A percentile compares a stretch with the other conserved stretches of the same genome.
Evolutionary conservation across 2,888 invertebrate species (phyloP).

Genomic region (Torymus texanus): DNA sequence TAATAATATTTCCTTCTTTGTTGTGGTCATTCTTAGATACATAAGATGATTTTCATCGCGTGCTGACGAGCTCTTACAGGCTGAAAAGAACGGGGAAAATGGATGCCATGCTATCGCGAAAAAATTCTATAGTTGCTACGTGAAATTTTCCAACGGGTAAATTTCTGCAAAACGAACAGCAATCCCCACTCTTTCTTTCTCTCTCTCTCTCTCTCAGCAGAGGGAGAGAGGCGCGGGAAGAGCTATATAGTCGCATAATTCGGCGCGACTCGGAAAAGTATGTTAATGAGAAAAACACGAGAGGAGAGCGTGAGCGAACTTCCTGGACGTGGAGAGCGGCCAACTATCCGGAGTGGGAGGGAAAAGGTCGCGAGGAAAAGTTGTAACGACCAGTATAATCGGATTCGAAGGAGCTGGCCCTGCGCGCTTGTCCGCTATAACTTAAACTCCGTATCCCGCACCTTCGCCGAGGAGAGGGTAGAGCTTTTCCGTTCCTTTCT

Average conservation of each 20-base stretch:
- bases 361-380: constrained; percentile 50
- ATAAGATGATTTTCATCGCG: constrained; percentile 19
- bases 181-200: constrained; percentile 36
- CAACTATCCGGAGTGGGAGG: constrained; percentile 50
- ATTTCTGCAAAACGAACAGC: constrained; percentile 40
- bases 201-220: constrained; percentile 28
- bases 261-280: constrained; percentile 56
- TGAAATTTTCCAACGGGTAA: constrained; percentile 28
- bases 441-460: constrained; percentile 41
- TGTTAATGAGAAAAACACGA: constrained; percentile 62
- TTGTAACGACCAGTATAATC: constrained; percentile 60
- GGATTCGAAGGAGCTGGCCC: constrained; percentile 57
- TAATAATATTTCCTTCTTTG: background rate
- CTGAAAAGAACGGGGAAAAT: constrained; percentile 3
- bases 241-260: constrained; percentile 52
- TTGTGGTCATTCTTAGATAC: background rate
- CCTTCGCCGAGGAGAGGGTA: too few species aligned
- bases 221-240: background rate
- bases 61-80: too few species aligned
- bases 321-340: constrained; percentile 34
- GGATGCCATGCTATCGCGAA: constrained; percentile 18
- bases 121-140: constrained; percentile 42
- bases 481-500: background rate
- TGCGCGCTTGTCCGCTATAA: constrained; percentile 23
- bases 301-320: constrained; percentile 11